A percentile compares a stretch with the other conserved stretches of the same genome.
Conservation (phyloP, 2,888 invertebrate genomes). For the Brachynemurus nebulosus region DNA sequence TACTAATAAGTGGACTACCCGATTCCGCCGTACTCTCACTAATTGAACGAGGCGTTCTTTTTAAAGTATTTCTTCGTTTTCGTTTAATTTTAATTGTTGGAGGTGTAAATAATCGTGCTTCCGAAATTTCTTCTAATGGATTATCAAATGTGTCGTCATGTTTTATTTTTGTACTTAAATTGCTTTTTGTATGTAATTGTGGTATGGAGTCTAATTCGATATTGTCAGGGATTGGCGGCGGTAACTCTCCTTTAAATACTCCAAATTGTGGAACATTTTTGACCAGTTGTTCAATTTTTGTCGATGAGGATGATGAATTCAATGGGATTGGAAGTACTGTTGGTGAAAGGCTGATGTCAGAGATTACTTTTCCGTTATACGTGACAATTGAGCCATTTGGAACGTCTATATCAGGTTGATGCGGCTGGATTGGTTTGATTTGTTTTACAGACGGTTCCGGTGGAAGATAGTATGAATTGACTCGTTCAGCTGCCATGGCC, state of each 20-base stretch:
- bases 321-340: slow-evolving; percentile 28
- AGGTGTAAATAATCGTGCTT: no score
- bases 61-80: background rate
- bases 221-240: slow-evolving; percentile 39
- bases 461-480: slow-evolving; percentile 61
- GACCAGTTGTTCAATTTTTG: slow-evolving; percentile 43
- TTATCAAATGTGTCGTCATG: no score
- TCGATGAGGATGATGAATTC: slow-evolving; percentile 21
- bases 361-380: slow-evolving; percentile 62
- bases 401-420: slow-evolving; percentile 33
- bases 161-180: no score
- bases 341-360: slow-evolving; percentile 46
- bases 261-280: slow-evolving; percentile 56
- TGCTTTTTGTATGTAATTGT: slow-evolving; percentile 22
- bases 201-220: slow-evolving; percentile 28
- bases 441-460: slow-evolving; percentile 50
- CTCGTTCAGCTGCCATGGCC: slow-evolving; percentile 55
- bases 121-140: no score
- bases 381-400: slow-evolving; percentile 50
- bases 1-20: no score
- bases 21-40: no score
- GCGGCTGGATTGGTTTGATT: slow-evolving; percentile 19
- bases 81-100: background rate
- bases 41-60: background rate
- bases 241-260: slow-evolving; percentile 59